Base-by-base conservation (phyloP, 2,113 vertebrate species). In the Engraulis encrasicolus region DNA sequence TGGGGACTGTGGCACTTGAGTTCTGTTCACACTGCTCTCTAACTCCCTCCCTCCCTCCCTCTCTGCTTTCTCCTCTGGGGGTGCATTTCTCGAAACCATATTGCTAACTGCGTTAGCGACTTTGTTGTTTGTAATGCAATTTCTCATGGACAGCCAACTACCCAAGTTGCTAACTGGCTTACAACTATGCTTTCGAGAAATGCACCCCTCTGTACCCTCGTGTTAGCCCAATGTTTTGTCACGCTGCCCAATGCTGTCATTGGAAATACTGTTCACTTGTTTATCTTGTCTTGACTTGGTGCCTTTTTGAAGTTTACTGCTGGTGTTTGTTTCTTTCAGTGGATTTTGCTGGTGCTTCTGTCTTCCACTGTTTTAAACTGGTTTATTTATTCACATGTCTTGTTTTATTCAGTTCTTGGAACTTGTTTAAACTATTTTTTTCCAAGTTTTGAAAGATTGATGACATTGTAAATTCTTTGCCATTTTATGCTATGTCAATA, bases 261-360 rank as follows among this genome's bases (percentile, higher is more conserved):
- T 82, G 37, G 52, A 82, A 38, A 79, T 78, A 52, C 79, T 37
- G 82, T 82, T 84, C n/a, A n/a, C n/a, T 80, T 77, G 36, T 81
- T 58, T 82, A 78, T 34, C 81, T 71, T n/a, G n/a, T n/a, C n/a
- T n/a, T n/a, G n/a, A n/a, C n/a, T n/a, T 78, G 27, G 48, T 78
- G 50, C 84, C 81, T 71, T 80, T 83, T 52, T n/a, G n/a, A n/a
- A 77, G 74, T 19, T 83, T 78, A 79, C 58, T 81, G 80, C 81
- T 87, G 49, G 83, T 83, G 54, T 85, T 85, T 85, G 74, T 81
- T 84, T 85, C 83, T 86, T 81, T 58, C 50, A 18, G 27, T 50
- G 50, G 79, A 50, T 80, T n/a, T 12, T 80, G 40, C 50, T 50
- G 31, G 11, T 27, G 48, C 48, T 23, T 93, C 93, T 93, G 95